Percentiles rank a stretch among this genome's conserved stretches.
phyloP scores from a whole-genome alignment of 53 echinoderm and acorn worm species.

The Patiria pectinifera region DNA sequence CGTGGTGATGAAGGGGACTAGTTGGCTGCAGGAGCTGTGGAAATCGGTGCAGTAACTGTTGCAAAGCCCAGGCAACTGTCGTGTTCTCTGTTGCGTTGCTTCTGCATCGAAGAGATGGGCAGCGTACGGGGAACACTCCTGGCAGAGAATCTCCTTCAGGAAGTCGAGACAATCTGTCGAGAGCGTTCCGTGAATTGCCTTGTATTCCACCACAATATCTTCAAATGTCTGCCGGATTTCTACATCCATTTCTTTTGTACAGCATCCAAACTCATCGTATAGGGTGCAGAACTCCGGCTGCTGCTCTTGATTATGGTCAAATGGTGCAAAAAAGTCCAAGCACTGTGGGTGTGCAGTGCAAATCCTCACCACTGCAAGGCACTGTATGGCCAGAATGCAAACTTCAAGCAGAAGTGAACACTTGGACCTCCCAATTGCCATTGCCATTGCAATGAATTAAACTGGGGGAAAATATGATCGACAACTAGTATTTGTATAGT shows the following conservation, averaged over 20 bases:
- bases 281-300: conserved; percentile 66
- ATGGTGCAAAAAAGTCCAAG: conserved; percentile 86
- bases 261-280: conserved; percentile 83
- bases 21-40: conserved; percentile 72
- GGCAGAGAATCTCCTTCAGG: conserved; percentile 86
- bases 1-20: conserved; percentile 70
- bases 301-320: conserved; percentile 47
- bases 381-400: neutral
- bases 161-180: conserved; percentile 67
- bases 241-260: conserved; percentile 62
- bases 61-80: conserved; percentile 89
- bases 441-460: too few species aligned
- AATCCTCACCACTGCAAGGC: neutral
- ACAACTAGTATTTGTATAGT: too few species aligned
- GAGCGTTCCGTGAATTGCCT: neutral
- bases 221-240: conserved; percentile 33
- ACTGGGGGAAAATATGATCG: too few species aligned
- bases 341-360: conserved; percentile 80
- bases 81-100: conserved; percentile 34
- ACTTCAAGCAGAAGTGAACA: neutral
- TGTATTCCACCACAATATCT: neutral
- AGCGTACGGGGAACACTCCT: conserved; percentile 96
- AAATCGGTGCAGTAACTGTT: conserved; percentile 78
- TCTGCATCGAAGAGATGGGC: conserved; percentile 92
- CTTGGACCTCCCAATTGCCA: too few species aligned